These are phyloP conservation scores for Eulemur coronatus DNA, from an alignment of 2,797 vertebrate species.

Conservation along the genomic window DNA sequence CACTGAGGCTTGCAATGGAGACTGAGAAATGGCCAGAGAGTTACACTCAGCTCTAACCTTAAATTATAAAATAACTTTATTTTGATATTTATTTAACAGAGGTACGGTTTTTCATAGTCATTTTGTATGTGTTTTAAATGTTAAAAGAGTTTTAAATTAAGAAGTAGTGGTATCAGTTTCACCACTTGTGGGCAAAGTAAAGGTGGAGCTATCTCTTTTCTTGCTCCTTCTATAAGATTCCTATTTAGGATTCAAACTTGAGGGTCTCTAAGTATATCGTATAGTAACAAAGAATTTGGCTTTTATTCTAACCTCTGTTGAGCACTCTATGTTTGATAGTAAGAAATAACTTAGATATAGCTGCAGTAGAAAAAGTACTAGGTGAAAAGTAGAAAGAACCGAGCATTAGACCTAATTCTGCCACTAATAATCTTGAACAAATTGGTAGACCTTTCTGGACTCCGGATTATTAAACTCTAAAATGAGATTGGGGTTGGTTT, in stretches of 20 bases:
- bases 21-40: background rate
- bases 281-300: background rate
- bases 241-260: slow-evolving; percentile 21
- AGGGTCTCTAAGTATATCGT: background rate
- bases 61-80: background rate
- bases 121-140: background rate
- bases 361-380: background rate
- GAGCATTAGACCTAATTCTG: background rate
- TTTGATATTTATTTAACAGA: background rate
- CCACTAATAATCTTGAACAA: background rate
- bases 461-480: slow-evolving; percentile 14
- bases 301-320: background rate
- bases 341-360: background rate
- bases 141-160: background rate
- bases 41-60: background rate
- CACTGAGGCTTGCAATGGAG: background rate
- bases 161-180: background rate
- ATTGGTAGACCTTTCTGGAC: background rate
- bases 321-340: background rate
- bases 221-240: background rate
- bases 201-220: background rate
- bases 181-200: background rate
- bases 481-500: background rate
- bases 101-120: background rate
- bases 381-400: background rate